Conservation (phyloP, 2,888 invertebrate genomes). For the Quadriops clusia region DNA sequence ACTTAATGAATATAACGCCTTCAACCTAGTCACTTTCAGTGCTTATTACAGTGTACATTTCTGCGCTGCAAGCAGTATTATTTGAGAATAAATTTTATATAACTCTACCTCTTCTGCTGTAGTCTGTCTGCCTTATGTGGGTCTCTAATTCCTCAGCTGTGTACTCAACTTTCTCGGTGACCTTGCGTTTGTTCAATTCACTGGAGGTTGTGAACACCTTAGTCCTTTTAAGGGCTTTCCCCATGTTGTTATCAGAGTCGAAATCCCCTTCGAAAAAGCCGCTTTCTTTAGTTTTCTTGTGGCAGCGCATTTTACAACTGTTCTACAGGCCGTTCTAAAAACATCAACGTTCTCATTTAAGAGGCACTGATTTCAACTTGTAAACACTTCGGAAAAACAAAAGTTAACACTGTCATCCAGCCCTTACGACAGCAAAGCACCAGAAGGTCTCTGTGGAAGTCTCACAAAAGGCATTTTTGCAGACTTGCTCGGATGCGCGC, state of each 20-base stretch:
- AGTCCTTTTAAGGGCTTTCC: conserved; percentile 35
- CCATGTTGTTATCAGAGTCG: conserved; percentile 44
- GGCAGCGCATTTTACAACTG: conserved; percentile 31
- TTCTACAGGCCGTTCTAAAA: conserved; percentile 3
- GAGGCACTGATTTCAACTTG: too few species aligned
- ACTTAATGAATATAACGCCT: too few species aligned
- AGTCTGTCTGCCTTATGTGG: conserved; percentile 23
- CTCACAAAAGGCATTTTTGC: too few species aligned
- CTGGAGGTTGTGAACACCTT: conserved; percentile 31
- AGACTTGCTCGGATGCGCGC: too few species aligned
- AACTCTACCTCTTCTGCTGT: conserved; percentile 17
- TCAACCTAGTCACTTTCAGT: too few species aligned
- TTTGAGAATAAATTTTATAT: too few species aligned
- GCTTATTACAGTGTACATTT: too few species aligned
- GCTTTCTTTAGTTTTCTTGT: conserved; percentile 54
- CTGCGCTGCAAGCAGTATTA: too few species aligned
- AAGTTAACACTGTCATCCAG: too few species aligned
- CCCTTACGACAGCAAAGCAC: too few species aligned
- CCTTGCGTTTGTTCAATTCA: conserved; percentile 21
- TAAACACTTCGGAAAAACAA: too few species aligned
- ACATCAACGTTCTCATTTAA: conserved; percentile 2
- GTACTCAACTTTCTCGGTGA: conserved; percentile 25
- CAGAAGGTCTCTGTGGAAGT: too few species aligned
- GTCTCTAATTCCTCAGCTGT: conserved; percentile 31
- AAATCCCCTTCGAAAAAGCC: conserved; percentile 72